A percentile compares a stretch with the other conserved stretches of the same genome.
Conservation (phyloP, 2,113 vertebrate species). For the Thalassoma bifasciatum region DNA sequence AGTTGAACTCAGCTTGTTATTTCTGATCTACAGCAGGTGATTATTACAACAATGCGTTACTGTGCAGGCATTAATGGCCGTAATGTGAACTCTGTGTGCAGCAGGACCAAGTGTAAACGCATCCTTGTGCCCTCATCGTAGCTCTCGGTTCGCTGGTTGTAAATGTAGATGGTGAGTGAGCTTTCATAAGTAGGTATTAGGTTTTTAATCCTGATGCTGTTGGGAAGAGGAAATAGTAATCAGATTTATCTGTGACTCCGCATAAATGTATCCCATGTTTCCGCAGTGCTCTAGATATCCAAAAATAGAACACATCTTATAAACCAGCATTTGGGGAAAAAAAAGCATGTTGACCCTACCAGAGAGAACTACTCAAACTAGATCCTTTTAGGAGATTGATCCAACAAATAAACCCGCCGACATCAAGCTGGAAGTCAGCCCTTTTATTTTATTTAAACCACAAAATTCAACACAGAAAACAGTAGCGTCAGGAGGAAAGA, state of each 20-base stretch:
- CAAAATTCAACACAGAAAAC: not conserved
- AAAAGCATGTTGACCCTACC: not conserved
- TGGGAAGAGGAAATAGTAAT: conserved; percentile 64
- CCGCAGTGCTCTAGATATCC: conserved; percentile 6
- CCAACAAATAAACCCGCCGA: not conserved
- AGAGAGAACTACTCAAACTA: conserved; percentile 9
- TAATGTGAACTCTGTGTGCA: conserved; percentile 15
- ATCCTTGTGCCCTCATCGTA: conserved; percentile 25
- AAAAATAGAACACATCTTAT: conserved; percentile 57
- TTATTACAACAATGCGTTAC: conserved; percentile 25
- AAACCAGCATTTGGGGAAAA: not conserved
- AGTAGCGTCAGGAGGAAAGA: not conserved
- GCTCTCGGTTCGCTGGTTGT: conserved; percentile 33
- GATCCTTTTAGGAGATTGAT: not conserved
- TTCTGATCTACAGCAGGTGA: conserved; percentile 29
- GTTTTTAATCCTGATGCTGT: conserved; percentile 73
- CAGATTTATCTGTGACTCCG: conserved; percentile 68
- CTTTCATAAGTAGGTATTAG: conserved; percentile 65
- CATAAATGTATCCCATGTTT: conserved; percentile 53
- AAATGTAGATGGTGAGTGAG: conserved; percentile 54
- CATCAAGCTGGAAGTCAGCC: not conserved
- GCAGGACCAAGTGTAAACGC: conserved; percentile 15
- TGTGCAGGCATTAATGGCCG: conserved; percentile 24
- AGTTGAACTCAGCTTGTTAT: conserved; percentile 15
- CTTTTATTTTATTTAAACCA: not conserved